Percentiles rank a stretch among this genome's conserved stretches.
Conservation (phyloP, 2,888 invertebrate species). For the Lasioglossum zephyrum region DNA sequence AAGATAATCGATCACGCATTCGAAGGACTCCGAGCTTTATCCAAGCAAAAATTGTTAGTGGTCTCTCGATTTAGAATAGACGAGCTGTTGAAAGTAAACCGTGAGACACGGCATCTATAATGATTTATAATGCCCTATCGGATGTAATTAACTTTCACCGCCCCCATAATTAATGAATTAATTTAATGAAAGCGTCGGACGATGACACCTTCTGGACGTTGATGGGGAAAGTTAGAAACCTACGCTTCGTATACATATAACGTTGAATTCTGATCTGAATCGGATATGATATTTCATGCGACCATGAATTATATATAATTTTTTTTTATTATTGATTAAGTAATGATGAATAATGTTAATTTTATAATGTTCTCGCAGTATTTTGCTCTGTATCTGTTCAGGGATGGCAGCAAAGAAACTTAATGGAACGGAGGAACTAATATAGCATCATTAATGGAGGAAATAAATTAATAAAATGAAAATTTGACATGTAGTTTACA, state of each 20-base stretch:
- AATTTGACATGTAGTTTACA: no score
- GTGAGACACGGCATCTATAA: not conserved
- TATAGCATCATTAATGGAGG: not conserved
- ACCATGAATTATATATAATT: not conserved
- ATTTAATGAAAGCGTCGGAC: not conserved
- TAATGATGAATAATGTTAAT: not conserved
- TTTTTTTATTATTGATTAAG: not conserved
- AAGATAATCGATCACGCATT: constrained; percentile 28
- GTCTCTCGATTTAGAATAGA: not conserved
- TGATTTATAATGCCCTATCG: not conserved
- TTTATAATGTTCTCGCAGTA: not conserved
- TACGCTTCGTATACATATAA: not conserved
- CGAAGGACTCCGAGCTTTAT: constrained; percentile 13
- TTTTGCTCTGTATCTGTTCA: not conserved
- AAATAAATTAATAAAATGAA: not conserved
- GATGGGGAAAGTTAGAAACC: not conserved
- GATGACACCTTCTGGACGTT: not conserved
- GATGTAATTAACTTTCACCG: not conserved
- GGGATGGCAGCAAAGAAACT: not conserved
- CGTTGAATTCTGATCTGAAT: not conserved
- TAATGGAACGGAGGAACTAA: not conserved
- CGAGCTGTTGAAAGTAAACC: not conserved
- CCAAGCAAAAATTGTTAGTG: not conserved
- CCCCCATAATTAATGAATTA: not conserved
- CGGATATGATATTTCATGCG: not conserved